phyloP scores from a whole-genome alignment of 23 tunicate genomes.

The Ascidia mentula region DNA sequence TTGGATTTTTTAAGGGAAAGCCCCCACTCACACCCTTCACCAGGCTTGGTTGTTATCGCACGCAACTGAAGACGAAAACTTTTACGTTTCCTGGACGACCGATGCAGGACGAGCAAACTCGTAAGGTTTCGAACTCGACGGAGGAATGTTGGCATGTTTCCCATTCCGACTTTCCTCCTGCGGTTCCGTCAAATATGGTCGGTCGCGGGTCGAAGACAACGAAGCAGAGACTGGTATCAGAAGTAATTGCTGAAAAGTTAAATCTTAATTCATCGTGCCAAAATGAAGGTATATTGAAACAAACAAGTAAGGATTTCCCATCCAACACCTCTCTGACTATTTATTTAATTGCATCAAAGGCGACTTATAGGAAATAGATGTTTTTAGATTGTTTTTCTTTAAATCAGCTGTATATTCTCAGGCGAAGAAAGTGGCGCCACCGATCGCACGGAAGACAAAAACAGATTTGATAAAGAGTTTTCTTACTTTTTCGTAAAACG shows the following conservation, averaged over 20 bases:
- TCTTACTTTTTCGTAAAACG: not conserved
- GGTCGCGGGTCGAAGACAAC: not conserved
- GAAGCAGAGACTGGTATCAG: not conserved
- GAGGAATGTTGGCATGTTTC: not conserved
- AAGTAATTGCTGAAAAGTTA: not conserved
- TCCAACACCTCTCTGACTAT: too few species aligned
- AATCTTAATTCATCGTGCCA: not conserved
- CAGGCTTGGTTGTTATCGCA: constrained; percentile 36
- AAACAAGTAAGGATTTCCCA: too few species aligned
- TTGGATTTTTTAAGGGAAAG: constrained; percentile 43
- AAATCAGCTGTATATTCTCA: too few species aligned
- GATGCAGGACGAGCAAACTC: not conserved
- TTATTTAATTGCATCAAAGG: too few species aligned
- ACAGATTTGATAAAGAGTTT: not conserved
- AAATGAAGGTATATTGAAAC: not conserved
- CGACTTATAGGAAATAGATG: too few species aligned
- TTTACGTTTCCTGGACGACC: constrained; percentile 7
- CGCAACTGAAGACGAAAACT: not conserved
- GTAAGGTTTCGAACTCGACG: too few species aligned
- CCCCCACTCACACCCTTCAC: constrained; percentile 37
- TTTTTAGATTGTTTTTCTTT: too few species aligned
- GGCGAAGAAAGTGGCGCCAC: too few species aligned
- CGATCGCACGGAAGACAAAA: too few species aligned
- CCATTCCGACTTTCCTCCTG: not conserved
- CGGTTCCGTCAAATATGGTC: not conserved